Evolutionary conservation across 2,888 invertebrate species (phyloP).

Genomic region (Diarsia brunnea): DNA sequence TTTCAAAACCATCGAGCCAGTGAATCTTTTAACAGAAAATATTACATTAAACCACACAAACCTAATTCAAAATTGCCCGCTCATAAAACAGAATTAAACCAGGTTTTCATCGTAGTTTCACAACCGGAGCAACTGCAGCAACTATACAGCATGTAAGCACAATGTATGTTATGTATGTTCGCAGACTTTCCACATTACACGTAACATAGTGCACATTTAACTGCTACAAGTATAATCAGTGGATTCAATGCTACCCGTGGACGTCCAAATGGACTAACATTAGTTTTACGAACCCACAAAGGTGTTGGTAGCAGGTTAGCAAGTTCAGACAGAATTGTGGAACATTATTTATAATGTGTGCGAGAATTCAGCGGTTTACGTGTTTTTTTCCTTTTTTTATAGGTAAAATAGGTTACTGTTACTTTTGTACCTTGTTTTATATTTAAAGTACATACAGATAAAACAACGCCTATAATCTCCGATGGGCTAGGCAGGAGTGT

Average conservation of each 20-base stretch:
- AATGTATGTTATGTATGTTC: slow-evolving; percentile 38
- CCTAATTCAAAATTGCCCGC: neutral
- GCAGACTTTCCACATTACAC: slow-evolving; percentile 51
- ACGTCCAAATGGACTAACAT: slow-evolving; percentile 58
- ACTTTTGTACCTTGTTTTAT: neutral
- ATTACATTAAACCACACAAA: no score
- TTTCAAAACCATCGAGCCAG: neutral
- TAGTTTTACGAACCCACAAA: slow-evolving; percentile 60
- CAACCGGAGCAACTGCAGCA: neutral
- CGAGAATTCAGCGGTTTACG: slow-evolving; percentile 28
- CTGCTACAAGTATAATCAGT: slow-evolving; percentile 58
- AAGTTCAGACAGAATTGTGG: slow-evolving; percentile 42
- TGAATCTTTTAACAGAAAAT: neutral
- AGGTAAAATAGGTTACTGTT: neutral
- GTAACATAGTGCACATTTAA: slow-evolving; percentile 48
- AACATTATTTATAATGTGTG: slow-evolving; percentile 55
- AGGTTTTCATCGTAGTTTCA: slow-evolving; percentile 4
- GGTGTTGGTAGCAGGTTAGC: slow-evolving; percentile 51
- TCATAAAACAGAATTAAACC: slow-evolving; percentile 21
- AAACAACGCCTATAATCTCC: no score
- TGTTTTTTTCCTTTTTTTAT: neutral
- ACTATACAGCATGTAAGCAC: slow-evolving; percentile 9
- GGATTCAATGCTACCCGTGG: slow-evolving; percentile 50
- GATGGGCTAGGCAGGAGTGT: no score
- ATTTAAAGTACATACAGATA: no score